Evolutionary conservation across 2,888 invertebrate genomes (phyloP), one percentile per base, ranked within the genome.

Genomic region (Kuschelorhynchus macadamiae): DNA sequence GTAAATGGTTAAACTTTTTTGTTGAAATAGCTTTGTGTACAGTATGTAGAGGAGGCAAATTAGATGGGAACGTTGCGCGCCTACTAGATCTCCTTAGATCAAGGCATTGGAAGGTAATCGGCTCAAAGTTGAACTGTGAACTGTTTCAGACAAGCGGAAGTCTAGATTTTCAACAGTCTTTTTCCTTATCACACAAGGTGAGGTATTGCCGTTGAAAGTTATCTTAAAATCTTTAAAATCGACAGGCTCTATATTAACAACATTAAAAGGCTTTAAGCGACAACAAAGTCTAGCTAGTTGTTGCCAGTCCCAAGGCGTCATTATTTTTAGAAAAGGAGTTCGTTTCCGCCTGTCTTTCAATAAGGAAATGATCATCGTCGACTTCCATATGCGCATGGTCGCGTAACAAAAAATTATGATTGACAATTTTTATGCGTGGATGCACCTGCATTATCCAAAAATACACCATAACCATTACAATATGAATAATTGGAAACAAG

Each of bases 391-490:
- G 59, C 9, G 57, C 49, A 18, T 68, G 67, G 14, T 56, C 63
- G 18, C 63, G 14, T 57, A 64, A 20, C 39, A 68, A n/a, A 33
- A 50, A 68, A 42, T 57, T 68, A 30, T 67, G 62, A n/a, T 68
- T 42, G 21, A 68, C 57, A 11, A 14, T 20, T 56, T 57, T 68
- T 41, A 68, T 41, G 25, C 25, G 49, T 14, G 68, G 50, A 21
- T 39, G 33, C 30, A 16, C 17, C 17, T 57, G 20, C 25, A 64
- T 16, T 11, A 62, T 41, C 52, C 56, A 67, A 42, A 63, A 55
- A 21, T 63, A 67, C 7, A 12, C 20, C 50, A 60, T 36, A 2
- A 55, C 36, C 50, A 67, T 62, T 39, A 56, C 33, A 7, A 56
- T 56, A 39, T 67, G n/a, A n/a, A n/a, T n/a, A n/a, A n/a, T n/a